Conservation (phyloP, 2,113 vertebrate species). For the Asarcornis scutulata region DNA sequence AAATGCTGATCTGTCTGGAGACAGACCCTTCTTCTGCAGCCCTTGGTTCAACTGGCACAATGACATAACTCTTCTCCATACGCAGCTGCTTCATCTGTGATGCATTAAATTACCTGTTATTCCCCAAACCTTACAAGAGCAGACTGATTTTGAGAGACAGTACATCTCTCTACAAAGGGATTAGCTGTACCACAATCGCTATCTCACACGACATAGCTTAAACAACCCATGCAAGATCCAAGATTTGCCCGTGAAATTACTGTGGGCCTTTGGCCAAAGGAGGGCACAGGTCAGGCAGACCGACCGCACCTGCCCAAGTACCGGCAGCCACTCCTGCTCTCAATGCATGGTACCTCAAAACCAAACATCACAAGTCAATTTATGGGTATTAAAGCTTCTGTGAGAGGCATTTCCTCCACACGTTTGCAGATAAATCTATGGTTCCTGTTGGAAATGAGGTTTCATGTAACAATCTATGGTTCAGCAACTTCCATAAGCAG, state of each 20-base stretch:
- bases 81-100: conserved; percentile 24
- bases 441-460: neutral
- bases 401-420: neutral
- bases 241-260: neutral
- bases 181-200: neutral
- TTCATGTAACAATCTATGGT: neutral
- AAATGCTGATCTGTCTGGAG: neutral
- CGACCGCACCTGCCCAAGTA: neutral
- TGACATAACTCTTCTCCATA: neutral
- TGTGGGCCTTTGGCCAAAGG: neutral
- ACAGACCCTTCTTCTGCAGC: neutral
- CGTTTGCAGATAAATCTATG: neutral
- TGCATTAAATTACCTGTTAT: neutral
- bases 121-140: neutral
- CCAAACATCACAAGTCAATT: neutral
- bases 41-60: neutral
- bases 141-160: conserved; percentile 9
- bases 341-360: neutral
- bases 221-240: neutral
- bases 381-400: neutral
- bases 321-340: neutral
- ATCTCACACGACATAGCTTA: neutral
- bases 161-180: neutral
- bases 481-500: neutral
- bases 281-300: neutral